phyloP scores from a whole-genome alignment of 2,113 vertebrate species.

The Uropsilus gracilis region DNA sequence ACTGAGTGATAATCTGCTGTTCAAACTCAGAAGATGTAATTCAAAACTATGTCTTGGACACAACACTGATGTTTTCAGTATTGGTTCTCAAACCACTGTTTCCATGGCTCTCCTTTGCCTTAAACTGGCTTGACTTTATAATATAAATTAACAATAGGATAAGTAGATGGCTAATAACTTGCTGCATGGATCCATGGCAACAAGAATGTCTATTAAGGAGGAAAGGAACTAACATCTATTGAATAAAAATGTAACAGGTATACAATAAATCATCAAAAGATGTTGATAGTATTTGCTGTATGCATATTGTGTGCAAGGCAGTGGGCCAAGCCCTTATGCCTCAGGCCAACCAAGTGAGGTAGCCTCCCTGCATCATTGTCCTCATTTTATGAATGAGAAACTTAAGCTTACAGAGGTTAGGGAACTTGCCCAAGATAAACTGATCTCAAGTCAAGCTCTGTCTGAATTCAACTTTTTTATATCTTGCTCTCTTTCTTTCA shows the following conservation, averaged over 20 bases:
- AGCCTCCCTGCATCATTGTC: not conserved
- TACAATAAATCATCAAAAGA: not conserved
- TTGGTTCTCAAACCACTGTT: not conserved
- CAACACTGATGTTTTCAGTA: not conserved
- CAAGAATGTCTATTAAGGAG: not conserved
- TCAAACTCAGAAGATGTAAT: not conserved
- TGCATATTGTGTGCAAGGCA: not conserved
- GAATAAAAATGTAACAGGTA: not conserved
- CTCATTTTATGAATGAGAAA: slow-evolving; percentile 5
- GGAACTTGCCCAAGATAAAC: not conserved
- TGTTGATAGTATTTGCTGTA: not conserved
- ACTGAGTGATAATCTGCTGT: not conserved
- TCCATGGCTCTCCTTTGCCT: not conserved
- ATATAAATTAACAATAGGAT: slow-evolving; percentile 24
- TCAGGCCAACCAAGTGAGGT: not conserved
- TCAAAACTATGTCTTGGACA: not conserved
- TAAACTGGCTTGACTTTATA: slow-evolving; percentile 1
- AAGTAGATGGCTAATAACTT: not conserved
- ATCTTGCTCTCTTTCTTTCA: not conserved
- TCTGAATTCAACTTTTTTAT: not conserved
- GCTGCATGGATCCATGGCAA: not conserved
- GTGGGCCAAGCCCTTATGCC: not conserved
- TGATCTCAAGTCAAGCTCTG: slow-evolving; percentile 10
- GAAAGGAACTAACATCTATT: not conserved
- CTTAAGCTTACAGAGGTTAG: not conserved